Percentiles rank a stretch among this genome's conserved stretches.
phyloP scores from a whole-genome alignment of 2,888 invertebrate genomes.

The Dorcus parallelipipedus region DNA sequence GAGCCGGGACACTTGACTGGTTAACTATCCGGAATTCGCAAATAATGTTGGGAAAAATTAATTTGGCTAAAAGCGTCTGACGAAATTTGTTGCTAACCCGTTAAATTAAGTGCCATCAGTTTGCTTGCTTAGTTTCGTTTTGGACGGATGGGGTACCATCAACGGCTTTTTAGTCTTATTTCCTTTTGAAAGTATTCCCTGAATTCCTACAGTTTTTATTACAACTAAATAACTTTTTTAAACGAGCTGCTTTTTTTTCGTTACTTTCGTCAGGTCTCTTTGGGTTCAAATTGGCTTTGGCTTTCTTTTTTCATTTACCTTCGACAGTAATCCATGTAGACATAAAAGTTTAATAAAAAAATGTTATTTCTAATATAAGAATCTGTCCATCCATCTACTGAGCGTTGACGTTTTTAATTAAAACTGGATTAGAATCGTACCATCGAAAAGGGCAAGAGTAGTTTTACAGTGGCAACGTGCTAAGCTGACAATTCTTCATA shows the following conservation, averaged over 20 bases:
- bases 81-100: not conserved
- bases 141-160: not conserved
- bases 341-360: too few species aligned
- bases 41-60: constrained; percentile 1
- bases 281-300: too few species aligned
- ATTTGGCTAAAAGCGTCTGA: constrained; percentile 7
- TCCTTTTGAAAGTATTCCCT: too few species aligned
- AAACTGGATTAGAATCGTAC: constrained; percentile 19
- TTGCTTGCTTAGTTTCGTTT: not conserved
- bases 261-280: too few species aligned
- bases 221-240: too few species aligned
- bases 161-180: too few species aligned
- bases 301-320: too few species aligned
- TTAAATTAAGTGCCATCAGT: not conserved
- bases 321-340: too few species aligned
- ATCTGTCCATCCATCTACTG: not conserved
- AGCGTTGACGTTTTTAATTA: constrained; percentile 19
- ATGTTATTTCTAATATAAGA: not conserved
- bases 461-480: constrained; percentile 4
- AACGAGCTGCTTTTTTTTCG: too few species aligned
- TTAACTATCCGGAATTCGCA: constrained; percentile 1
- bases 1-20: not conserved
- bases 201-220: too few species aligned
- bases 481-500: constrained; percentile 5
- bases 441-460: not conserved